phyloP scores from a whole-genome alignment of 2,888 invertebrate genomes.

The Nemapogon koenigi region DNA sequence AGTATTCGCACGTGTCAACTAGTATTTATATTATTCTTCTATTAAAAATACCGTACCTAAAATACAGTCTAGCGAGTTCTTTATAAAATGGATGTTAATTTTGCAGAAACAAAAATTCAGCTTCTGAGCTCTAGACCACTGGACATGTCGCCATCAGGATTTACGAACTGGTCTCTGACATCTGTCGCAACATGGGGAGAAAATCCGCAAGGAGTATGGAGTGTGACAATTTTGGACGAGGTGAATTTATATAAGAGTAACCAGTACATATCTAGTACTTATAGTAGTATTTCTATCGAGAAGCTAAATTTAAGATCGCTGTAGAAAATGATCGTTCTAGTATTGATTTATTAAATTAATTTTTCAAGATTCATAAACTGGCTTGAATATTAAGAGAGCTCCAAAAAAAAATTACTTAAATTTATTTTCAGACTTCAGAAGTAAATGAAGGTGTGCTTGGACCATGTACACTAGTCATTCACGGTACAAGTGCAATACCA shows the following conservation, averaged over 20 bases:
- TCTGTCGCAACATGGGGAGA: constrained; percentile 94
- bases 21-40: no score
- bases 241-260: no score
- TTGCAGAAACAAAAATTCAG: constrained; percentile 71
- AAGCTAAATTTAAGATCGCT: no score
- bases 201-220: constrained; percentile 74
- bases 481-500: constrained; percentile 73
- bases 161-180: constrained; percentile 84
- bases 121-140: constrained; percentile 73
- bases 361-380: no score
- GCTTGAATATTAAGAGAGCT: no score
- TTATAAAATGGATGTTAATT: neutral
- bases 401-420: neutral
- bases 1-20: no score
- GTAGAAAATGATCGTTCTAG: no score
- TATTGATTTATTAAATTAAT: no score
- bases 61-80: no score
- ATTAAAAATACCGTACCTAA: no score
- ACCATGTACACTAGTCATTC: constrained; percentile 67
- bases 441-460: constrained; percentile 67
- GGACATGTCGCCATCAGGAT: constrained; percentile 76
- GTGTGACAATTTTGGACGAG: constrained; percentile 45
- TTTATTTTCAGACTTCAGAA: constrained; percentile 32
- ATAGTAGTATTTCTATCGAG: no score
- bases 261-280: no score